Evolutionary conservation across 2,888 invertebrate species (phyloP).

Genomic region (Hirtodrosophila confusa): DNA sequence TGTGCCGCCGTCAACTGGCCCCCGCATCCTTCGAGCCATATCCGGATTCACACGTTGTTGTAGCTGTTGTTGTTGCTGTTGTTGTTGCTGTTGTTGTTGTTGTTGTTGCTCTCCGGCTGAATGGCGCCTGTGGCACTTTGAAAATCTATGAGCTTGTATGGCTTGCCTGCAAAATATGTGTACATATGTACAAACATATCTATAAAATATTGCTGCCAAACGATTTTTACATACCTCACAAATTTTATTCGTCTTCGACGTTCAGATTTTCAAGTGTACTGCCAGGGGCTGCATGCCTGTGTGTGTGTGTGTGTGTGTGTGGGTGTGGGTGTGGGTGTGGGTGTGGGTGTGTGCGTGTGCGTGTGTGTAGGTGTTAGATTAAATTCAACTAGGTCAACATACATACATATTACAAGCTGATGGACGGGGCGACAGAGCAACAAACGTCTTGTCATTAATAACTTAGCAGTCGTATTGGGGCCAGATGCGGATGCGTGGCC

Average conservation of each 20-base stretch:
- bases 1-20: conserved; percentile 37
- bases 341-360: not conserved
- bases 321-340: not conserved
- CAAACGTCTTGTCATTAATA: conserved; percentile 73
- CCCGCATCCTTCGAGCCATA: conserved; percentile 34
- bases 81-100: not conserved
- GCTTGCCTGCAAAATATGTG: conserved; percentile 38
- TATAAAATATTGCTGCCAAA: conserved; percentile 72
- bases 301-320: conserved; percentile 7
- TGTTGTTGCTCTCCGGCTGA: conserved; percentile 34
- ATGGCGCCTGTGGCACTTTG: conserved; percentile 56
- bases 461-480: conserved; percentile 65
- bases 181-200: conserved; percentile 33
- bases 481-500: conserved; percentile 8
- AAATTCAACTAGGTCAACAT: conserved; percentile 66
- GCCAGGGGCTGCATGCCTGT: not conserved
- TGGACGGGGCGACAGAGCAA: conserved; percentile 13
- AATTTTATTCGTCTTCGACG: conserved; percentile 35
- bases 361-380: conserved; percentile 46
- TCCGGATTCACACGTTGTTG: conserved; percentile 42
- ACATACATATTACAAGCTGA: conserved; percentile 11
- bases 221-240: conserved; percentile 69
- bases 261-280: conserved; percentile 35
- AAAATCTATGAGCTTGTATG: conserved; percentile 53
- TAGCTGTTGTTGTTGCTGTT: too few species aligned